A percentile compares a stretch with the other conserved stretches of the same genome.
Conservation (phyloP, 2,888 invertebrate genomes). For the Nomada flava region DNA sequence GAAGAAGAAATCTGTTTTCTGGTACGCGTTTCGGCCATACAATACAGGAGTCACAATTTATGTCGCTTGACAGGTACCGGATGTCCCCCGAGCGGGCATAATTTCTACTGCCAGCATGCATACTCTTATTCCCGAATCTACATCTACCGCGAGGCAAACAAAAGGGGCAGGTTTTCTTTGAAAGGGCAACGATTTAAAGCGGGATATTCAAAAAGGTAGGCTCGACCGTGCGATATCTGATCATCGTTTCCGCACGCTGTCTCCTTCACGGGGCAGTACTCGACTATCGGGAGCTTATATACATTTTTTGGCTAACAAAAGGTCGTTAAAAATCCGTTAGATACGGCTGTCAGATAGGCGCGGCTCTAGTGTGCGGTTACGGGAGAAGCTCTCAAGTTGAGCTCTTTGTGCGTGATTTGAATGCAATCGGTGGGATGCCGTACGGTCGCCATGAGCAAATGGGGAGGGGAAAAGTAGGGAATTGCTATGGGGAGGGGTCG, state of each 20-base stretch:
- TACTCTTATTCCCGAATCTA: conserved; percentile 24
- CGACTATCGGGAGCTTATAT: conserved; percentile 71
- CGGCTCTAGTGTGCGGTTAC: conserved; percentile 72
- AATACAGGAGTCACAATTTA: neutral
- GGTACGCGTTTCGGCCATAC: neutral
- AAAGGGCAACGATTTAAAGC: conserved; percentile 60
- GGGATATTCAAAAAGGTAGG: conserved; percentile 61
- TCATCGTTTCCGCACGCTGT: conserved; percentile 67
- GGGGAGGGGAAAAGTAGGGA: conserved; percentile 51
- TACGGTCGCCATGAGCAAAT: conserved; percentile 32
- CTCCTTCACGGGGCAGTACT: conserved; percentile 63
- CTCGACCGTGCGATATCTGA: conserved; percentile 63
- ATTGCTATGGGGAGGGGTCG: conserved; percentile 52
- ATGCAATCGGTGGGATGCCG: conserved; percentile 80
- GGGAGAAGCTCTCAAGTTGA: conserved; percentile 75
- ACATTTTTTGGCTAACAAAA: conserved; percentile 78
- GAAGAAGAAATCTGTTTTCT: too few species aligned
- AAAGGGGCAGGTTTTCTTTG: conserved; percentile 37
- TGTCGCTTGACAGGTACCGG: neutral
- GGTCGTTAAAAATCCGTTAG: conserved; percentile 84
- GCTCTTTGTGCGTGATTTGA: conserved; percentile 83
- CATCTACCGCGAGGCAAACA: conserved; percentile 23
- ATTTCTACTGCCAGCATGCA: conserved; percentile 40
- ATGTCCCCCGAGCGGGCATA: conserved; percentile 8
- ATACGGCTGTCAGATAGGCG: conserved; percentile 82